Evolutionary conservation across 2,113 vertebrate species (phyloP).

Genomic region (Ariopsis seemanni): DNA sequence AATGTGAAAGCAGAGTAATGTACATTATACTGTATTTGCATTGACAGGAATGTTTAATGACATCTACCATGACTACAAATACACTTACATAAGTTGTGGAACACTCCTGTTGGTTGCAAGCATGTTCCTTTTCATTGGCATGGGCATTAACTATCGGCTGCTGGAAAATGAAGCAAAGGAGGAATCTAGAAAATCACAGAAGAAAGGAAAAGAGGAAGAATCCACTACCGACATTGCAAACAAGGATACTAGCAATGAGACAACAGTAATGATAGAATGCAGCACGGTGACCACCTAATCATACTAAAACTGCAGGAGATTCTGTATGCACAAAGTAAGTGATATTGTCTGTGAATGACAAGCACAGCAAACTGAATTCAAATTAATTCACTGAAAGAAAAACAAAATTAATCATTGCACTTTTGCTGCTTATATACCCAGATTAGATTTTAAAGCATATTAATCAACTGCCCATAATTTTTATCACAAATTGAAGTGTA

Average conservation of each 20-base stretch:
- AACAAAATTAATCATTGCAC: background rate
- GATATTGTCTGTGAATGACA: background rate
- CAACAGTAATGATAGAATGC: conserved; percentile 38
- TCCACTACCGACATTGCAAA: conserved; percentile 64
- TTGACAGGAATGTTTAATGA: conserved; percentile 87
- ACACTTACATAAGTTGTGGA: conserved; percentile 90
- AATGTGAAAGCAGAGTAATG: background rate
- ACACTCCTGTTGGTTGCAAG: conserved; percentile 82
- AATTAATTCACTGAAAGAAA: background rate
- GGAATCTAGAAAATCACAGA: conserved; percentile 67
- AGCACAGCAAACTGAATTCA: background rate
- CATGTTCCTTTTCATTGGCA: conserved; percentile 87
- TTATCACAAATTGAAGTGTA: background rate
- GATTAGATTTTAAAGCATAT: background rate
- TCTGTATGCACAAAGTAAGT: conserved; percentile 66
- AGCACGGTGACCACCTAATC: conserved; percentile 64
- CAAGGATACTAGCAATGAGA: conserved; percentile 67
- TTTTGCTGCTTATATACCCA: background rate
- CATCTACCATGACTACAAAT: conserved; percentile 87
- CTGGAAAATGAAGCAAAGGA: conserved; percentile 83
- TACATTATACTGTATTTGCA: conserved; percentile 27
- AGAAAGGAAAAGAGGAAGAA: conserved; percentile 76
- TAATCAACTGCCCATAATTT: background rate
- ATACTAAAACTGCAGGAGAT: conserved; percentile 73
- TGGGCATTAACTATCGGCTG: conserved; percentile 92